Conservation (phyloP, 2,888 invertebrate species). For the Eristalis tenax region DNA sequence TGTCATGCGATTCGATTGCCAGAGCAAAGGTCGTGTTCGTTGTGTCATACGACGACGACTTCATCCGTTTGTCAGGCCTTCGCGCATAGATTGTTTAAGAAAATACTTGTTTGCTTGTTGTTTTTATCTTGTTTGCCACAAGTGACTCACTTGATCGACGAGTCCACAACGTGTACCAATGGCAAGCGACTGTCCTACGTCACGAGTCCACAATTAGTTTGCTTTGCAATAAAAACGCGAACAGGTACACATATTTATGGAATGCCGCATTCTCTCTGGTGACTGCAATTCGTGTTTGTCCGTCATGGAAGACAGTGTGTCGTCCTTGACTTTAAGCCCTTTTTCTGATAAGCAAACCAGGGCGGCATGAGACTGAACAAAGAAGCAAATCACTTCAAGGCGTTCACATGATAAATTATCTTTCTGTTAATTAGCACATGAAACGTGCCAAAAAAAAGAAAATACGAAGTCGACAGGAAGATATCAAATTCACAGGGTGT, state of each 20-base stretch:
- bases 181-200: not conserved
- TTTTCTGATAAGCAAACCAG: not conserved
- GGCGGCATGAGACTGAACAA: not conserved
- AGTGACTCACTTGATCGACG: not conserved
- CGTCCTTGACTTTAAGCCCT: not conserved
- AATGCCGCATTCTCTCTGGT: not conserved
- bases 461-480: not conserved
- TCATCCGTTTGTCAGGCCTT: conserved; percentile 8
- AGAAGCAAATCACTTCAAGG: not conserved
- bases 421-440: not conserved
- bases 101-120: not conserved
- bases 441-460: not conserved
- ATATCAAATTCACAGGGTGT: not conserved
- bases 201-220: not conserved
- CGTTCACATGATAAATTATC: not conserved
- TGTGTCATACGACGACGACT: not conserved
- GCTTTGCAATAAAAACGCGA: not conserved
- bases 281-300: not conserved
- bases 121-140: not conserved
- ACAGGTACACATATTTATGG: not conserved
- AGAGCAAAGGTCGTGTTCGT: not conserved
- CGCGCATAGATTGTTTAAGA: not conserved
- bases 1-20: not conserved
- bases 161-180: not conserved
- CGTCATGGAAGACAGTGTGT: not conserved